Evolutionary conservation across 2,888 invertebrate genomes (phyloP), one percentile per base, ranked within the genome.

Genomic region (Unio delphinus): DNA sequence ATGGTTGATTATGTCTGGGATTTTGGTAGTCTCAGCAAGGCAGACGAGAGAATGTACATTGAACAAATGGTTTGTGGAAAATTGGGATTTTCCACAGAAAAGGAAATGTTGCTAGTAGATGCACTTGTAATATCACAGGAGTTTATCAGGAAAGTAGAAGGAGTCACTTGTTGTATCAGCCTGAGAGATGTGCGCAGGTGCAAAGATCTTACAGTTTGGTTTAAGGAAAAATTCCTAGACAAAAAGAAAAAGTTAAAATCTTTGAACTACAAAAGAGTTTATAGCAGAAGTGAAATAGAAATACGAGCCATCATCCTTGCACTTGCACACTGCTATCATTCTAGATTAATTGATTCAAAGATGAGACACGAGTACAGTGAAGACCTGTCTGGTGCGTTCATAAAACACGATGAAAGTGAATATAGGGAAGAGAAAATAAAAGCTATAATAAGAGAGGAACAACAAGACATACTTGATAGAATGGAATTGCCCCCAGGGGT

Each of bases 1-100:
- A 70, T 83, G 69, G 68, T 83, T 11, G 83, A 83, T 62, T 83
- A 73, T 74, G 80, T 83, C 1, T 83, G 81, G 81, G 83, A 83
- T 58, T 83, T 79, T 75, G 83, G 83, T 5, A 75, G 72, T n/a
- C 65, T 83, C 7, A 75, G 70, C 65, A 73, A 73, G 34, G 66
- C 65, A 11, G 82, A 83, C 70, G 82, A 83, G 68, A 55, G 67
- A 30, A 59, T 65, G 1, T 83, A 83, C 28, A 82, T 83, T 17
- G 55, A 64, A 54, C 65, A 70, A 61, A 79, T 79, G 73, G 71
- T 78, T 0, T n/a, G 58, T 3, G n/a, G 20, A 15, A 30, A 55
- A n/a, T 18, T 20, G n/a, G 3, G 56, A 28, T 55, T 3, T 18
- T 54, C 28, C 20, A 20, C 20, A n/a, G 15, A 54, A 45, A 45